phyloP scores from a whole-genome alignment of 2,888 invertebrate species.

The Euspilapteryx auroguttella region DNA sequence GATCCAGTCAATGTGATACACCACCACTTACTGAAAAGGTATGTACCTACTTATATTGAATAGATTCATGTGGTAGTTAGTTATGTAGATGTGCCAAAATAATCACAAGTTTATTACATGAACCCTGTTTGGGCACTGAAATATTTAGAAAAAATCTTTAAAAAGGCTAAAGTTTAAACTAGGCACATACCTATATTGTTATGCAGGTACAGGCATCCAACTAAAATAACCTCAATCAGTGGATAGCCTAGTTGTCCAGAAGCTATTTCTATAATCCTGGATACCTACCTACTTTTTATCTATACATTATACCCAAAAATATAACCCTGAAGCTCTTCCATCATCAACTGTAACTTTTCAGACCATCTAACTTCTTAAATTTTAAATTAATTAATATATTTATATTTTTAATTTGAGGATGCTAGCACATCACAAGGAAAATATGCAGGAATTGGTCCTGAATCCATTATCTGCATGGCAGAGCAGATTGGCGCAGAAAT shows the following conservation, averaged over 20 bases:
- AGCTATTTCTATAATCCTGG: too few relatives aligned
- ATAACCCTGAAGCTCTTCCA: too few relatives aligned
- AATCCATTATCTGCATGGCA: constrained; percentile 44
- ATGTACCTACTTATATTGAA: constrained; percentile 5
- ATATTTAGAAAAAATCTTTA: too few relatives aligned
- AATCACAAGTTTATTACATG: neutral
- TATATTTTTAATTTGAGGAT: constrained; percentile 20
- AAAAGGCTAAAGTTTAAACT: too few relatives aligned
- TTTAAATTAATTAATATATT: neutral
- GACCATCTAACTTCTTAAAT: constrained; percentile 1
- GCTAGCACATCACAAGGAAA: constrained; percentile 36
- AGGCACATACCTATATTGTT: too few relatives aligned
- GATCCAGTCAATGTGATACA: constrained; percentile 51
- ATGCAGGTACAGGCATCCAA: too few relatives aligned
- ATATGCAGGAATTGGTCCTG: constrained; percentile 45
- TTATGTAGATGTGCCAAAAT: neutral
- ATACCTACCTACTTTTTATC: too few relatives aligned
- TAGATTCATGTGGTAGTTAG: constrained; percentile 3
- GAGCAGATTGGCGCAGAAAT: constrained; percentile 43
- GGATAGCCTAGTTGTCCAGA: too few relatives aligned
- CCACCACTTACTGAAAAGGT: constrained; percentile 49
- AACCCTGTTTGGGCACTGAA: too few relatives aligned
- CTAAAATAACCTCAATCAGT: too few relatives aligned
- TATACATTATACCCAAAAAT: too few relatives aligned
- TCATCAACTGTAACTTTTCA: too few relatives aligned